Evolutionary conservation across 2,888 invertebrate genomes (phyloP).

Genomic region (Mechanitis messenoides): DNA sequence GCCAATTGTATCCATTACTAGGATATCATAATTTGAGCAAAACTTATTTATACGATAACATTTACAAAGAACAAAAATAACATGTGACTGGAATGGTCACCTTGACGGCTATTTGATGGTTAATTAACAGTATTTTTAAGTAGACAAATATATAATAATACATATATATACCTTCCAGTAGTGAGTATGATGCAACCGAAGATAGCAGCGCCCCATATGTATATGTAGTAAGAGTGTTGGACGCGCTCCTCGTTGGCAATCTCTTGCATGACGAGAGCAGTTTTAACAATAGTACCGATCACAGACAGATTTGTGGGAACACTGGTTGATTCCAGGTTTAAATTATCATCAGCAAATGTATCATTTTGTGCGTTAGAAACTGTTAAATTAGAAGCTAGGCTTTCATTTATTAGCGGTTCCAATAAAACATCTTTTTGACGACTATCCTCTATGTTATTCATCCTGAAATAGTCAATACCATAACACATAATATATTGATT

Average conservation of each 20-base stretch:
- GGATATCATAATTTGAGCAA: too few relatives aligned
- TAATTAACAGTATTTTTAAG: too few relatives aligned
- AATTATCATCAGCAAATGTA: slow-evolving; percentile 13
- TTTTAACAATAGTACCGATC: slow-evolving; percentile 50
- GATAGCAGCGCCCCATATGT: slow-evolving; percentile 78
- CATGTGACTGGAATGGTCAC: too few relatives aligned
- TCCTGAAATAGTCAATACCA: slow-evolving; percentile 44
- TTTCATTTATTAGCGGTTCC: not conserved
- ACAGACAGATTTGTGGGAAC: slow-evolving; percentile 42
- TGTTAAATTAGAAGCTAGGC: slow-evolving; percentile 6
- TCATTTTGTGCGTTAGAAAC: slow-evolving; percentile 10
- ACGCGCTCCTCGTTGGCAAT: slow-evolving; percentile 39
- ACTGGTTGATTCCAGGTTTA: slow-evolving; percentile 23
- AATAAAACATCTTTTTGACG: slow-evolving; percentile 10
- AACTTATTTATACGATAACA: too few relatives aligned
- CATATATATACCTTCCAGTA: slow-evolving; percentile 56
- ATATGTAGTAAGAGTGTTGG: slow-evolving; percentile 62
- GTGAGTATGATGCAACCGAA: slow-evolving; percentile 77
- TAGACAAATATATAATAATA: too few relatives aligned
- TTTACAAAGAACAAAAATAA: too few relatives aligned
- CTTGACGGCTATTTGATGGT: too few relatives aligned
- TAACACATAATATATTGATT: not conserved
- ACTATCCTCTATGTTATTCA: slow-evolving; percentile 56
- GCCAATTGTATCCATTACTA: slow-evolving; percentile 11
- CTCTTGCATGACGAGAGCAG: slow-evolving; percentile 46